Evolutionary conservation across 2,113 vertebrate species (phyloP).

Genomic region (Procavia capensis): DNA sequence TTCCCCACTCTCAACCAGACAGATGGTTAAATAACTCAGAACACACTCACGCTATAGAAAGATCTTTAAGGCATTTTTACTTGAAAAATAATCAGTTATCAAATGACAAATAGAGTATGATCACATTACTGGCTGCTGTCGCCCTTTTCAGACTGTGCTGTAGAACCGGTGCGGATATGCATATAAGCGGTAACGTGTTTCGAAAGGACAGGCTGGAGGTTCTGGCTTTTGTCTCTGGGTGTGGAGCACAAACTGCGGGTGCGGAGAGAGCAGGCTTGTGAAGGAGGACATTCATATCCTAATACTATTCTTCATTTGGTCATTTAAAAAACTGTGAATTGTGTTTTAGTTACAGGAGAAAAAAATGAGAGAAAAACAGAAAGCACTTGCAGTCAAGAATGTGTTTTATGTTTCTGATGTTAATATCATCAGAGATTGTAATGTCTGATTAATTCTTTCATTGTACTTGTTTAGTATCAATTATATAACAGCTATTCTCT

Average conservation of each 20-base stretch:
- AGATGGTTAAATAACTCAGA: background rate
- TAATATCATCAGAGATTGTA: background rate
- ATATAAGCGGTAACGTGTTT: background rate
- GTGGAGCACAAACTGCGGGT: background rate
- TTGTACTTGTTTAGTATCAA: background rate
- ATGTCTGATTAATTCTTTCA: background rate
- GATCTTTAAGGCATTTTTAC: background rate
- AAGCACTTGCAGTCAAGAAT: background rate
- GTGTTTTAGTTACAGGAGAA: background rate
- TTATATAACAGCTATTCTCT: background rate
- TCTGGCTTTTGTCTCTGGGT: background rate
- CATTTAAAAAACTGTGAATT: background rate
- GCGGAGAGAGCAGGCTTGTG: rapidly evolving
- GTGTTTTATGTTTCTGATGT: background rate
- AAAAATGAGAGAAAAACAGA: background rate
- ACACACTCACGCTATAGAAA: background rate
- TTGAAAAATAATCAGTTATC: background rate
- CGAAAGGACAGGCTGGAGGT: background rate
- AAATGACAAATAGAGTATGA: background rate
- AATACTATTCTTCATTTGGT: background rate
- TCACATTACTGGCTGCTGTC: background rate
- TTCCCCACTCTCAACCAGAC: background rate
- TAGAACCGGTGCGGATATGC: background rate
- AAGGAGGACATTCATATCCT: background rate
- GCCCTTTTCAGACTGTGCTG: background rate